Base-by-base conservation (phyloP, 2,113 vertebrate species). In the Plotosus lineatus region DNA sequence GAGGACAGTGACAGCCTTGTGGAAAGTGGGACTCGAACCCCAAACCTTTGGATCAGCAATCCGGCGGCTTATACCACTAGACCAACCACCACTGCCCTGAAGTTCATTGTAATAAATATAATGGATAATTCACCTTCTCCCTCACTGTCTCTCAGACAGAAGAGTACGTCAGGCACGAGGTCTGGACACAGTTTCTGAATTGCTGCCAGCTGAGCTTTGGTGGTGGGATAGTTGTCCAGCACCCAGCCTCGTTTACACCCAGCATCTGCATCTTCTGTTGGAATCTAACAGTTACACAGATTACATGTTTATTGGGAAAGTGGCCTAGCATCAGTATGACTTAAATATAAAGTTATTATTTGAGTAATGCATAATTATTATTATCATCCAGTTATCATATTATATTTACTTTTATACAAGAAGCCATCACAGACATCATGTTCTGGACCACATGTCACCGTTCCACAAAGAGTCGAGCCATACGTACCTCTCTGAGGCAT, bases 161-260 rank as follows among this genome's bases (percentile, higher is more conserved):
- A 91, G 21, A 96, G 50, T 53, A 91, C 85, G 75, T 97, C 95
- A 36, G 96, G 96, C 61, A 90, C 51, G 83, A 95, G 78, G 85
- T 83, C 92, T 83, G 31, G 42, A 40, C 84, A 58, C 15, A 88
- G 91, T 26, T 94, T 87, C 61, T 84, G 46, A 75, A 98, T 89
- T 53, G 75, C 80, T 46, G 84, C 75, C 93, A 96, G 90, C 38
- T 97, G 91, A 0, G 92, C 92, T 82, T n/a, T 21, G 46, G 84
- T 88, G 23, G 87, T 80, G 71, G 97, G 96, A 77, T 93, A 95
- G 89, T 97, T 96, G 88, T 98, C 96, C 58, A 98, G 85, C 63
- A 98, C 91, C 97, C 97, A 99, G 33, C 96, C 96, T 77, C 93
- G 93, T 79, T 85, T 89, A 76, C 85, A 77, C 21, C 92, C 85